Conservation (phyloP, 92 coral and sea anemone species). For the Isaurus tuberculatus region DNA sequence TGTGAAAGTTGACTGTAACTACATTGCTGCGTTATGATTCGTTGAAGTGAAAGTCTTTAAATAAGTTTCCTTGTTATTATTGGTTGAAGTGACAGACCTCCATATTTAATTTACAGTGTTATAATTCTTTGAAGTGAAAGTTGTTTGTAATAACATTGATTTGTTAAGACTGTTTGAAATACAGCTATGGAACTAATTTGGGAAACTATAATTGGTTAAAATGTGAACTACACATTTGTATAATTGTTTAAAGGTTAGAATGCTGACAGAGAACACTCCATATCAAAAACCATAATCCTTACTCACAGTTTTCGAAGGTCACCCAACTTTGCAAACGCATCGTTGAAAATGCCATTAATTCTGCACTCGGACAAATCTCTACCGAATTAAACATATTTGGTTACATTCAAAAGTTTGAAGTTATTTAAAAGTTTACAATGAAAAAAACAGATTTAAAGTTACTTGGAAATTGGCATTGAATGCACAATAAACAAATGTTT, state of each 20-base stretch:
- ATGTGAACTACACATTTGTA: background rate
- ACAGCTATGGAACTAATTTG: background rate
- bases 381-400: background rate
- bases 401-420: background rate
- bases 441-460: too few species aligned
- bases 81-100: background rate
- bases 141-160: too few species aligned
- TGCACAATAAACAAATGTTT: too few species aligned
- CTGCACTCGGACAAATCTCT: slow-evolving; percentile 2
- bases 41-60: background rate
- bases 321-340: background rate
- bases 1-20: background rate
- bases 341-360: background rate
- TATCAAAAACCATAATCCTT: background rate
- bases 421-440: background rate
- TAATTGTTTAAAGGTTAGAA: background rate
- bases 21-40: background rate
- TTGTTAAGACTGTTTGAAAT: background rate
- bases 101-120: background rate
- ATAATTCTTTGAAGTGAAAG: background rate
- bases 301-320: slow-evolving; percentile 6
- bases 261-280: background rate
- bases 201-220: background rate
- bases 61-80: too few species aligned
- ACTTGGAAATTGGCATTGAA: too few species aligned